Percentiles rank a stretch among this genome's conserved stretches.
Evolutionary conservation across 64 coral and sea anemone genomes (phyloP).

Genomic region (Exaiptasia diaphana): DNA sequence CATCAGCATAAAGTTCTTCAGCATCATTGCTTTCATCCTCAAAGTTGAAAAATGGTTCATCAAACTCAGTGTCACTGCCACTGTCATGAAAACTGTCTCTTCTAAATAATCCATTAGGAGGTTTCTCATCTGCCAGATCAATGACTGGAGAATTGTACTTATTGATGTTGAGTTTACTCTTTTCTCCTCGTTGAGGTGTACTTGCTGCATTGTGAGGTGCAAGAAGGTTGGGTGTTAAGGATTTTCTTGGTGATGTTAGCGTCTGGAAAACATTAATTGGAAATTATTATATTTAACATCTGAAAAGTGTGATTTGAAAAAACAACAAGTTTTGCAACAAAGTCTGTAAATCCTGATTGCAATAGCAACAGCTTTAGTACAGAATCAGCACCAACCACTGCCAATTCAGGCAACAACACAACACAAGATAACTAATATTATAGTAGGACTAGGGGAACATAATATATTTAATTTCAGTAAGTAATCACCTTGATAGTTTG

Average conservation of each 20-base stretch:
- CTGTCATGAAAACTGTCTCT: conserved; percentile 77
- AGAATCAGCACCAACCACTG: too few species aligned
- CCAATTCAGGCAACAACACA: too few species aligned
- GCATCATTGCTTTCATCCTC: conserved; percentile 72
- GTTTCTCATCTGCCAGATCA: conserved; percentile 67
- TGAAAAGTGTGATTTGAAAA: too few species aligned
- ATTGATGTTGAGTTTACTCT: conserved; percentile 24
- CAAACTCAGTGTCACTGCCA: conserved; percentile 82
- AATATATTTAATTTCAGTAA: not conserved
- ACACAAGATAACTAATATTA: too few species aligned
- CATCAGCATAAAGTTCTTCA: conserved; percentile 83
- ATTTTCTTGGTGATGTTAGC: conserved; percentile 62
- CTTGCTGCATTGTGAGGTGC: conserved; percentile 27
- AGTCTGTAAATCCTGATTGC: too few species aligned
- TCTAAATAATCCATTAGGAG: conserved; percentile 64
- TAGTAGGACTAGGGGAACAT: too few species aligned
- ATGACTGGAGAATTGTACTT: conserved; percentile 41
- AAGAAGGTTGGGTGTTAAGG: conserved; percentile 50
- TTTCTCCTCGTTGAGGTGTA: not conserved
- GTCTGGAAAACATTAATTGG: conserved; percentile 29
- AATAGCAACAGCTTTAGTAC: too few species aligned
- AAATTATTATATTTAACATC: too few species aligned
- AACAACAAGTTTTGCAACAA: too few species aligned
- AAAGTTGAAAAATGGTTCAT: conserved; percentile 90
- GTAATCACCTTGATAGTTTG: conserved; percentile 85